Conservation (phyloP, 2,888 invertebrate genomes). For the Leptogaster cylindrica region DNA sequence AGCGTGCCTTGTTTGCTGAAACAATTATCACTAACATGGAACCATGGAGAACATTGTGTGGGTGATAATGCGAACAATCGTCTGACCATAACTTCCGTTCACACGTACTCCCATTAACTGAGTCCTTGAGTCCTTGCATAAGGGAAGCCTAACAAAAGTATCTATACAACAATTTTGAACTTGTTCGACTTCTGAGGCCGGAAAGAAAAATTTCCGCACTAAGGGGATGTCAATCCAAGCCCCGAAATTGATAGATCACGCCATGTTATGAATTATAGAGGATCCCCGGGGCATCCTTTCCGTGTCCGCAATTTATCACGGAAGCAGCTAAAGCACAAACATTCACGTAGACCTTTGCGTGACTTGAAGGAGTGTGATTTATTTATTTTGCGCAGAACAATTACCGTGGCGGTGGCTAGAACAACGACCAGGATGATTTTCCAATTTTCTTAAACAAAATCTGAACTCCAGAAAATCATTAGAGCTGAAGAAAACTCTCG, state of each 20-base stretch:
- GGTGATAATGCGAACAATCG: too few relatives aligned
- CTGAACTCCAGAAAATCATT: background rate
- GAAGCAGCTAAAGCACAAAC: conserved; percentile 46
- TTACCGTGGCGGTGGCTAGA: conserved; percentile 1
- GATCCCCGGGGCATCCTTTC: conserved; percentile 23
- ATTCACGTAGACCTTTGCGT: conserved; percentile 46
- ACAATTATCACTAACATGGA: too few relatives aligned
- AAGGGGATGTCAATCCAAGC: conserved; percentile 29
- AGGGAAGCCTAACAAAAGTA: too few relatives aligned
- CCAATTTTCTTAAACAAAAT: background rate
- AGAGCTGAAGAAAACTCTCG: background rate
- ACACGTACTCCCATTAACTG: too few relatives aligned
- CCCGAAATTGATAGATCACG: conserved; percentile 32
- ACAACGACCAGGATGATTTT: background rate
- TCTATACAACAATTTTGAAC: too few relatives aligned
- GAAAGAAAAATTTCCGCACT: too few relatives aligned
- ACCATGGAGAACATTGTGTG: too few relatives aligned
- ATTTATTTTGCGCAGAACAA: conserved; percentile 30
- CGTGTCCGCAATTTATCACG: conserved; percentile 27
- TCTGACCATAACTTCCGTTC: too few relatives aligned
- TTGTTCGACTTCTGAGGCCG: too few relatives aligned
- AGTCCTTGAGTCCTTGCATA: too few relatives aligned
- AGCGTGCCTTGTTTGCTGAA: too few relatives aligned
- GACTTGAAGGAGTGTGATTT: conserved; percentile 22
- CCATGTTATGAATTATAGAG: conserved; percentile 6